These are phyloP conservation scores for Pipistrellus nathusii DNA, from an alignment of 2,797 vertebrate genomes.

Conservation along the genomic window DNA sequence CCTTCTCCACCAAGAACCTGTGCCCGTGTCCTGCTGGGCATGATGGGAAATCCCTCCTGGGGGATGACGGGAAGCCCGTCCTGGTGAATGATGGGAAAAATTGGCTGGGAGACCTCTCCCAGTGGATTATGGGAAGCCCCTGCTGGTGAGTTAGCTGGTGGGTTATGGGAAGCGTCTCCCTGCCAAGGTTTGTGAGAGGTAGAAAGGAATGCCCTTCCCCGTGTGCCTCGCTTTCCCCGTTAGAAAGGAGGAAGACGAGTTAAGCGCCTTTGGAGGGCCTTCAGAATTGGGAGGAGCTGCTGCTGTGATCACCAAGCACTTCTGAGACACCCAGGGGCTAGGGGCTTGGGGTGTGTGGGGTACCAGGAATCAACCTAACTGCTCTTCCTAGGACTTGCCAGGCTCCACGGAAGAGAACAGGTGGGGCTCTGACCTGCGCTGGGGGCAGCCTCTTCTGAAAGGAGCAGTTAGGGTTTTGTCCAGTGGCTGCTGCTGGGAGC, in stretches of 20 bases:
- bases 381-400: not conserved
- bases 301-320: not conserved
- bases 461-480: not conserved
- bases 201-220: not conserved
- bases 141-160: not conserved
- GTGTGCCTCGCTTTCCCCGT: accelerated
- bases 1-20: accelerated
- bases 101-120: not conserved
- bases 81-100: not conserved
- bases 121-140: not conserved
- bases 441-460: not conserved
- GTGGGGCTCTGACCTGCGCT: not conserved
- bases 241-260: not conserved
- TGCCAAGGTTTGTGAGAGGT: not conserved
- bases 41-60: not conserved
- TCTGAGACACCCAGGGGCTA: not conserved
- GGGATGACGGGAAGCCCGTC: not conserved
- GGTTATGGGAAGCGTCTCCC: not conserved
- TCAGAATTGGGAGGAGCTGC: not conserved
- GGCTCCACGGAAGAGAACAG: not conserved
- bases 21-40: not conserved
- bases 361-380: accelerated
- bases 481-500: not conserved
- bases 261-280: not conserved
- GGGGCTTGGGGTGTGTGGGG: not conserved